Base-by-base conservation (phyloP, 2,113 vertebrate species). In the Carassius auratus region DNA sequence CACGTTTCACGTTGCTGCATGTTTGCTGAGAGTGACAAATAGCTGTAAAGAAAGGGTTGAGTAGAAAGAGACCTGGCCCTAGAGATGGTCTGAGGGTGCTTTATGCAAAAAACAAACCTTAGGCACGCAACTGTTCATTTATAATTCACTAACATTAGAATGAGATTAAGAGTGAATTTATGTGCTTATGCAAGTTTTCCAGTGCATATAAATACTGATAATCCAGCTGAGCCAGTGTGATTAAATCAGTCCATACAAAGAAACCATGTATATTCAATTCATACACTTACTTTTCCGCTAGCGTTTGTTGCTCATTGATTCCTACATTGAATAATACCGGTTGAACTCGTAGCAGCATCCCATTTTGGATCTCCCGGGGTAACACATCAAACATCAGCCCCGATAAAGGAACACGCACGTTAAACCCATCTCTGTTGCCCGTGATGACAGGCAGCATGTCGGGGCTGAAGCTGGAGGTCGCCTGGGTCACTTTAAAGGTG, bases 391-490 rank as follows among this genome's bases (percentile, higher is more conserved):
- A 99, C 93, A 99, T 95, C 19, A 93, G 92, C 66, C 95, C 96
- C 0, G 97, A 97, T 92, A 99, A 92, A 2, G 97, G 97, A 38
- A 99, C 95, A 88, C 98, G 93, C 90, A 99, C 97, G 0, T 99
- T 99, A 90, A 99, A 99, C 84, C 98, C 98, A 12, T 96, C 97
- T 10, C 98, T 94, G 92, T 99, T 99, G 79, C 98, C 98, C 1
- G 98, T 99, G 93, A 99, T 99, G 89, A 99, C 97, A 0, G 98
- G 98, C 89, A 98, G 92, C 97, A 98, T 98, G 94, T 99, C 98
- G 12, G 95, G 91, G 17, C 95, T 94, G 0, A 97, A 94, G 48
- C 78, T 95, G 0, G 98, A 97, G 8, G 94, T 95, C 3, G 98
- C 98, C 92, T 99, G 98, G 6, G 97, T 99, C 71, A 99, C 96